These are phyloP conservation scores for Zaprionus gabonicus DNA, from an alignment of 1,140 invertebrate species.

Conservation along the genomic window DNA sequence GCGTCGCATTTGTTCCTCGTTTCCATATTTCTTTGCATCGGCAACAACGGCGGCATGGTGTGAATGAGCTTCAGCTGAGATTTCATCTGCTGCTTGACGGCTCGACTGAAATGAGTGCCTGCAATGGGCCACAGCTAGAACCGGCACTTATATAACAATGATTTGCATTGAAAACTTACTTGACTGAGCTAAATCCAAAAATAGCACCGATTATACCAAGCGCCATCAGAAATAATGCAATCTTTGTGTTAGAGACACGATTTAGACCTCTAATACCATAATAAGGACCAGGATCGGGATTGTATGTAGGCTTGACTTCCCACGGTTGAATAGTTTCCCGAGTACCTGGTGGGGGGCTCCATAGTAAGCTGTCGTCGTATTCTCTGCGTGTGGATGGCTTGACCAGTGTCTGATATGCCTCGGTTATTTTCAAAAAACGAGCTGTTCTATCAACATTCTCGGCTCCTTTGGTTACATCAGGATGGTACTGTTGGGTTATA, in stretches of 20 bases:
- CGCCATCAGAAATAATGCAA: constrained; percentile 85
- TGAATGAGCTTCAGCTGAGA: constrained; percentile 84
- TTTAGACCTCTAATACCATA: constrained; percentile 87
- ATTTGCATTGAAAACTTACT: constrained; percentile 78
- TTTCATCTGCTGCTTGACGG: constrained; percentile 83
- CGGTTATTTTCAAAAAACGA: constrained; percentile 87
- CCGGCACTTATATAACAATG: neutral
- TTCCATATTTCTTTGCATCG: constrained; percentile 85
- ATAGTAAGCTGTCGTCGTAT: constrained; percentile 86
- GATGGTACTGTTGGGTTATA: constrained; percentile 85
- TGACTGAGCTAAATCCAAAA: constrained; percentile 86
- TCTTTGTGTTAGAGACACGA: constrained; percentile 86
- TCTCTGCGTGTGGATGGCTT: constrained; percentile 85
- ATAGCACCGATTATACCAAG: constrained; percentile 85
- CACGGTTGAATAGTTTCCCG: constrained; percentile 53
- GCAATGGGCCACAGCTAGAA: neutral
- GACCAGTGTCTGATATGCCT: constrained; percentile 87
- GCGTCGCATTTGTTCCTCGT: constrained; percentile 84
- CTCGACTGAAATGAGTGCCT: constrained; percentile 85
- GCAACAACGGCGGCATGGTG: constrained; percentile 85
- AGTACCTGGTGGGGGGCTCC: constrained; percentile 34
- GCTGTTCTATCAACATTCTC: constrained; percentile 84
- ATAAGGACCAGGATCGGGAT: constrained; percentile 84
- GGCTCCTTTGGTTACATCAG: constrained; percentile 86
- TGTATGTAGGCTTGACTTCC: constrained; percentile 75